Conservation (phyloP, 1,140 invertebrate species). For the Platyscapa corneri region DNA sequence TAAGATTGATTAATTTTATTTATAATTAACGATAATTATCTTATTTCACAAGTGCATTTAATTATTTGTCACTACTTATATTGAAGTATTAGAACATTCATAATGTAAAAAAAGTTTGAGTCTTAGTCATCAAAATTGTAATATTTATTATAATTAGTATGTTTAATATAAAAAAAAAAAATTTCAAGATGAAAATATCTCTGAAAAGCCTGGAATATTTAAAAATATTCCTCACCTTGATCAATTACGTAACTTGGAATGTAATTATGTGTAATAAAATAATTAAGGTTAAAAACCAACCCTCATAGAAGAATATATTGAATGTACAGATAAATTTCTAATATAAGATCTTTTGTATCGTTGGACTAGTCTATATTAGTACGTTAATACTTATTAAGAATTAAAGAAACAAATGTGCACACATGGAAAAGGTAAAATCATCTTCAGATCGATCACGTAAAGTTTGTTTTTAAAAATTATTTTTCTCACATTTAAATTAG, state of each 20-base stretch:
- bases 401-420: slow-evolving; percentile 38
- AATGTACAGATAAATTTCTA: slow-evolving; percentile 48
- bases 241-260: slow-evolving; percentile 16
- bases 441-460: not conserved
- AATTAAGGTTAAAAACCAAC: slow-evolving; percentile 6
- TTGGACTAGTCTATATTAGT: slow-evolving; percentile 51
- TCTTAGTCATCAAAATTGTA: slow-evolving; percentile 44
- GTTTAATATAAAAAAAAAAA: slow-evolving; percentile 31
- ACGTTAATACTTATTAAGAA: slow-evolving; percentile 37
- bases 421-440: slow-evolving; percentile 19
- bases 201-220: slow-evolving; percentile 17
- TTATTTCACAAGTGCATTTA: slow-evolving; percentile 44
- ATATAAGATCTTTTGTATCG: slow-evolving; percentile 49
- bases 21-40: slow-evolving; percentile 39
- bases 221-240: slow-evolving; percentile 30
- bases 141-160: slow-evolving; percentile 35
- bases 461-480: slow-evolving; percentile 21
- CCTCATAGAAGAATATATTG: slow-evolving; percentile 25
- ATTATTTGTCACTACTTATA: slow-evolving; percentile 20
- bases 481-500: slow-evolving; percentile 1
- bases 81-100: slow-evolving; percentile 13
- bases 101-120: slow-evolving; percentile 25
- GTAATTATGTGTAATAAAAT: slow-evolving; percentile 42
- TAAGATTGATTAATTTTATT: slow-evolving; percentile 35
- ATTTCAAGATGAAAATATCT: slow-evolving; percentile 19